Evolutionary conservation across 2,888 invertebrate species (phyloP).

Genomic region (Harpalus rubripes): DNA sequence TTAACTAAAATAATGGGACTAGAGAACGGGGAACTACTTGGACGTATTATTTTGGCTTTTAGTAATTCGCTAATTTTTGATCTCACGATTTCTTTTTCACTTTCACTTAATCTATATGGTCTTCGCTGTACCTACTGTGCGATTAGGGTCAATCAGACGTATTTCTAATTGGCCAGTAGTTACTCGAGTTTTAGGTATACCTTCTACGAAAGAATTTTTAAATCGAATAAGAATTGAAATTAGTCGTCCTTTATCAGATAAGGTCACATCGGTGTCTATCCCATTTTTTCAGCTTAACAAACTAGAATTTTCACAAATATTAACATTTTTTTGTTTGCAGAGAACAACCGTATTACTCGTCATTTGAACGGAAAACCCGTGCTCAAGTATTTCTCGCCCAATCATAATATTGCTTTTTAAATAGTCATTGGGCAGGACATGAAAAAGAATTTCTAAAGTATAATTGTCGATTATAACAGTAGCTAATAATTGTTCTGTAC

Average conservation of each 20-base stretch:
- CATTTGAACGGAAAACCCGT: neutral
- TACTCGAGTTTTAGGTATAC: constrained; percentile 11
- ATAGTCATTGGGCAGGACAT: neutral
- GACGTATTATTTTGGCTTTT: constrained; percentile 23
- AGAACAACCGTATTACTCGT: neutral
- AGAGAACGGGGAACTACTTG: constrained; percentile 35
- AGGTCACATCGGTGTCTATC: no score
- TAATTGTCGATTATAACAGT: neutral
- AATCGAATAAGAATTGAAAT: no score
- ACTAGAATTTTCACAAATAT: neutral
- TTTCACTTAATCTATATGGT: constrained; percentile 25
- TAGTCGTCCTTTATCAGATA: neutral
- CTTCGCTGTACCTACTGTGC: constrained; percentile 2
- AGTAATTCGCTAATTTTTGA: constrained; percentile 33
- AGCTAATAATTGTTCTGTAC: neutral
- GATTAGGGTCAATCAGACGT: no score
- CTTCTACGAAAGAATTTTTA: constrained; percentile 5
- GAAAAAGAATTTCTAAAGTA: neutral
- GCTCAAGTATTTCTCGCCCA: neutral
- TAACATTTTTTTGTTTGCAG: neutral
- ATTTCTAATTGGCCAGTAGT: neutral
- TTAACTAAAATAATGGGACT: constrained; percentile 18
- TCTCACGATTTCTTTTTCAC: constrained; percentile 9
- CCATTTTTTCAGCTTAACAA: neutral
- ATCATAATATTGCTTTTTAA: constrained; percentile 8